Evolutionary conservation across 2,113 vertebrate genomes (phyloP).

Genomic region (Isurus oxyrinchus): DNA sequence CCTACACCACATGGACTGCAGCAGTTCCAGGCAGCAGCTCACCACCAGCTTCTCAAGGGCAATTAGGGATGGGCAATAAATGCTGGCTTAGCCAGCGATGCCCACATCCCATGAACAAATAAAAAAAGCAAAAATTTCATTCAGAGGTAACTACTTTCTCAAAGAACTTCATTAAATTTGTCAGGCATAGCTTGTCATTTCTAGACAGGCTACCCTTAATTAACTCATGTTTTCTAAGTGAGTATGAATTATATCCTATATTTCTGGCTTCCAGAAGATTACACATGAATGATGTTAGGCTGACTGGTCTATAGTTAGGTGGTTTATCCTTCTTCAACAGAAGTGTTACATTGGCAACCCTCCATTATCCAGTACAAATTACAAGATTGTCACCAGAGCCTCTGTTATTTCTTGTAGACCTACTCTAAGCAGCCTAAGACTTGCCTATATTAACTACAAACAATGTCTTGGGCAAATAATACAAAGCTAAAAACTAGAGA

Average conservation of each 20-base stretch:
- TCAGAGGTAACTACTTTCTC: background rate
- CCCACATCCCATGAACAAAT: no score
- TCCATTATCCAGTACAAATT: background rate
- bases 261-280: background rate
- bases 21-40: no score
- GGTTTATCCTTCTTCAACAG: background rate
- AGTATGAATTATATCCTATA: background rate
- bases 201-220: background rate
- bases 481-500: background rate
- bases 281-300: background rate
- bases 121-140: background rate
- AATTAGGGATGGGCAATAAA: no score
- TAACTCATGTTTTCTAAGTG: background rate
- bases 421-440: background rate
- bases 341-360: background rate
- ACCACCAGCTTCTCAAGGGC: no score
- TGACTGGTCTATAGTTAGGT: background rate
- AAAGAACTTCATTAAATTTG: background rate
- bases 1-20: no score
- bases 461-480: background rate
- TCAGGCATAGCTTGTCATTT: background rate
- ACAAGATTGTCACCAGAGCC: background rate
- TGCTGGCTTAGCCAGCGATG: no score
- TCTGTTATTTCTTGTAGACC: background rate
- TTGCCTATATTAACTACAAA: background rate